A percentile compares a stretch with the other conserved stretches of the same genome.
phyloP scores from a whole-genome alignment of 53 echinoderm and acorn worm genomes.

The Henricia sp. region DNA sequence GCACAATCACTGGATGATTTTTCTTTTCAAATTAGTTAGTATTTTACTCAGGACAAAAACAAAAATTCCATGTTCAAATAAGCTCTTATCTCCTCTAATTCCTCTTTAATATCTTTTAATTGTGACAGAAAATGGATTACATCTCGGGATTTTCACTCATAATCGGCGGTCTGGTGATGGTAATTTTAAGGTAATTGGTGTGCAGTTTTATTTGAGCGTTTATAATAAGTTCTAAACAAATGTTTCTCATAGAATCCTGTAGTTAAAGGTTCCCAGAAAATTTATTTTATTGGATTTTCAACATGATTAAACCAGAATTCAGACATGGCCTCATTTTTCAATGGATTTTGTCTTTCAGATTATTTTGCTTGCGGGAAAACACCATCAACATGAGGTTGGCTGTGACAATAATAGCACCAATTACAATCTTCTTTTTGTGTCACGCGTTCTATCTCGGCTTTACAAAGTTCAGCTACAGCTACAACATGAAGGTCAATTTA shows the following conservation, averaged over 20 bases:
- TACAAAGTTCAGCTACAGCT: slow-evolving; percentile 81
- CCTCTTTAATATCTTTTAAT: neutral
- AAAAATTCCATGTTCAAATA: neutral
- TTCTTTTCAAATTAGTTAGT: too few relatives aligned
- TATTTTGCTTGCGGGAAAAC: slow-evolving; percentile 58
- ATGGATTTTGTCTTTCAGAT: too few relatives aligned
- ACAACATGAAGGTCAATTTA: slow-evolving; percentile 88
- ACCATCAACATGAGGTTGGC: slow-evolving; percentile 45
- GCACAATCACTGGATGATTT: too few relatives aligned
- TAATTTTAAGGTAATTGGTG: slow-evolving; percentile 34
- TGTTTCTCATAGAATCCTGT: too few relatives aligned
- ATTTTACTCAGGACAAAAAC: too few relatives aligned
- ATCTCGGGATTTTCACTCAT: slow-evolving; percentile 48
- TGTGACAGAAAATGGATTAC: slow-evolving; percentile 59
- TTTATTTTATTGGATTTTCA: too few relatives aligned
- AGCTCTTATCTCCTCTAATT: neutral
- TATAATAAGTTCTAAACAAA: too few relatives aligned
- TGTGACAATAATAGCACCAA: neutral
- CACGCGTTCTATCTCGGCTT: slow-evolving; percentile 69
- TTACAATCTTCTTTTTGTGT: slow-evolving; percentile 43
- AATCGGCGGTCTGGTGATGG: slow-evolving; percentile 18
- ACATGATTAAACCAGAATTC: too few relatives aligned
- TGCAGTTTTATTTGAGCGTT: too few relatives aligned
- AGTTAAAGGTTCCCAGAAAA: too few relatives aligned
- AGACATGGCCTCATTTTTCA: slow-evolving; percentile 5